Conservation (phyloP, 2,113 vertebrate species). For the Chionis minor region DNA sequence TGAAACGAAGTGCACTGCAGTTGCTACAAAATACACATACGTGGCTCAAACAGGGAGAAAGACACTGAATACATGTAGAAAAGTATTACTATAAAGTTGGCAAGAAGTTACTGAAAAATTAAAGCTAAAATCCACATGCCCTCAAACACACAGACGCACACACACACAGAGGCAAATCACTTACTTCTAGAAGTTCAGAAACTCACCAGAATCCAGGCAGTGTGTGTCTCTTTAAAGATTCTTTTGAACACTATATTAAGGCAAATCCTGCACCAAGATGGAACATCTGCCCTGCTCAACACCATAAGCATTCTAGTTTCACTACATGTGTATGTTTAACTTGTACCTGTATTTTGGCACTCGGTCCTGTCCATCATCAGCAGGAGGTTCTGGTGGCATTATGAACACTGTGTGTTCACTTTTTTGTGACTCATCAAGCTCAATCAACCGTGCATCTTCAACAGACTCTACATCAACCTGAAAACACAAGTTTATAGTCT, state of each 20-base stretch:
- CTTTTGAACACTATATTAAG: neutral
- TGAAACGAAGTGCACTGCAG: neutral
- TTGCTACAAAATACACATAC: neutral
- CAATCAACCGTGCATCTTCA: slow-evolving; percentile 89
- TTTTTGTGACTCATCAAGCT: slow-evolving; percentile 95
- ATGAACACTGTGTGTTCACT: slow-evolving; percentile 97
- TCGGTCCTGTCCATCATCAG: slow-evolving; percentile 77
- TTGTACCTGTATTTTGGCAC: slow-evolving; percentile 83
- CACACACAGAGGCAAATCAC: neutral
- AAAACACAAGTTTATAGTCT: neutral
- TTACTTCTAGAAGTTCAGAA: neutral
- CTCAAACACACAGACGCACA: neutral
- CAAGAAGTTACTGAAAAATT: neutral
- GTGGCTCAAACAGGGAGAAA: neutral
- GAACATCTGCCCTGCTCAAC: neutral
- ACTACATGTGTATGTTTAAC: neutral
- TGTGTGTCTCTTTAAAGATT: neutral
- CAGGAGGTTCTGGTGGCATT: slow-evolving; percentile 87
- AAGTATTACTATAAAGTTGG: neutral
- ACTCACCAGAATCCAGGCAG: neutral
- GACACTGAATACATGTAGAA: neutral
- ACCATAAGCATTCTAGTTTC: neutral
- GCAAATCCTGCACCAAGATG: neutral
- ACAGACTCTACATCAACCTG: slow-evolving; percentile 88
- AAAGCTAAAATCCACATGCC: neutral